Percentiles rank a stretch among this genome's conserved stretches.
These are phyloP conservation scores for Eledone cirrhosa DNA, from an alignment of 2,888 invertebrate species.

Conservation along the genomic window DNA sequence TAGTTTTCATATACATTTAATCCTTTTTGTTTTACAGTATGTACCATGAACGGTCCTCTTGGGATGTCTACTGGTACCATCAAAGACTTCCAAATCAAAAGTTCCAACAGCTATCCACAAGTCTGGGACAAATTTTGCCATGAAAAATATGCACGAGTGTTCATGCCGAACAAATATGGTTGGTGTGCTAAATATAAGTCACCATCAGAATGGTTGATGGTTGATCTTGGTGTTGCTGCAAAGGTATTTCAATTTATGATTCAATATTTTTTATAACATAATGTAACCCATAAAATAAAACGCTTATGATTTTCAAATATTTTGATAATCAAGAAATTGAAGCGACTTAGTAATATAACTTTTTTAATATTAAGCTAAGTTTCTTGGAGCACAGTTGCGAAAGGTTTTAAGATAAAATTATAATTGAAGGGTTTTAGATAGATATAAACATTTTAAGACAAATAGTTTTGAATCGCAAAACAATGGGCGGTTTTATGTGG, in stretches of 20 bases:
- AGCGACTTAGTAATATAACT: too few relatives aligned
- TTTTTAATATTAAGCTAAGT: too few relatives aligned
- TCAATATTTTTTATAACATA: not conserved
- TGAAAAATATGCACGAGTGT: constrained; percentile 68
- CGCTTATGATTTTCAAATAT: too few relatives aligned
- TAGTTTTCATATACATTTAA: not conserved
- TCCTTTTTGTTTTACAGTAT: constrained; percentile 47
- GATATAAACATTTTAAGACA: too few relatives aligned
- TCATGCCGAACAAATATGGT: constrained; percentile 67
- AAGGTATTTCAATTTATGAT: constrained; percentile 55
- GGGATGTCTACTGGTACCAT: constrained; percentile 70
- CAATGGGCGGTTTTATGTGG: too few relatives aligned
- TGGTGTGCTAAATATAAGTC: constrained; percentile 70
- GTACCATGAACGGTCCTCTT: constrained; percentile 61
- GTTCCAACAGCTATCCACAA: constrained; percentile 68
- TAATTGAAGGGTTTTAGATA: too few relatives aligned
- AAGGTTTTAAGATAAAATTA: too few relatives aligned
- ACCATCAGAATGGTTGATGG: constrained; percentile 70
- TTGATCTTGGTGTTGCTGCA: constrained; percentile 69
- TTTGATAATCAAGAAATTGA: too few relatives aligned
- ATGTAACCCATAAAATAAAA: too few relatives aligned
- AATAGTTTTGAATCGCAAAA: too few relatives aligned
- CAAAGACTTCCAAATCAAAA: constrained; percentile 70
- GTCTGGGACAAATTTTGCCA: constrained; percentile 67
- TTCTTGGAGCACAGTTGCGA: too few relatives aligned